These are phyloP conservation scores for Pseudanteris insignis DNA, from an alignment of 2,888 invertebrate species.

Conservation along the genomic window DNA sequence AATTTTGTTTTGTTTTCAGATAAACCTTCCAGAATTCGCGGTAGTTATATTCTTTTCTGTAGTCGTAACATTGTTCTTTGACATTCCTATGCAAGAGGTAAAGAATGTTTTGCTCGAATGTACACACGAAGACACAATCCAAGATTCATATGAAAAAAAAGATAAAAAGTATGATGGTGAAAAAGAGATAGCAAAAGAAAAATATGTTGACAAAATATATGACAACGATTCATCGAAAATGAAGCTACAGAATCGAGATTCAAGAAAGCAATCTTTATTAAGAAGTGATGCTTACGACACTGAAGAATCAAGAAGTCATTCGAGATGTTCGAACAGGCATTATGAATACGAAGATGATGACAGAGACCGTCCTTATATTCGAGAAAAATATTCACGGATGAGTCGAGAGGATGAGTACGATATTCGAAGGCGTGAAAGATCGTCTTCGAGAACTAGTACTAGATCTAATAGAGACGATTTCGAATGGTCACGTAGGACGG, in stretches of 20 bases:
- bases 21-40: constrained; percentile 70
- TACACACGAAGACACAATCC: constrained; percentile 47
- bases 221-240: constrained; percentile 8
- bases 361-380: constrained; percentile 15
- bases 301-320: constrained; percentile 11
- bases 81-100: constrained; percentile 74
- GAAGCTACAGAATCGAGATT: constrained; percentile 21
- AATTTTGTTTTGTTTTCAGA: too few species aligned
- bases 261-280: constrained; percentile 38
- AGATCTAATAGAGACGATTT: constrained; percentile 32
- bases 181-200: neutral
- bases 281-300: constrained; percentile 46
- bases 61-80: constrained; percentile 72
- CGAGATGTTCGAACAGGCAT: constrained; percentile 10
- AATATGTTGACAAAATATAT: constrained; percentile 12
- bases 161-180: neutral
- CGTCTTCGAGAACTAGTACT: constrained; percentile 23
- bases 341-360: constrained; percentile 21
- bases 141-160: constrained; percentile 10
- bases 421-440: constrained; percentile 27
- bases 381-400: constrained; percentile 22
- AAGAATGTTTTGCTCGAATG: constrained; percentile 65
- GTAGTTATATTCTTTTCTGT: constrained; percentile 69
- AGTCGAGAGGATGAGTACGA: constrained; percentile 24
- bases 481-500: constrained; percentile 13